phyloP scores from a whole-genome alignment of 1,140 invertebrate genomes.

The Zaprionus africanus region DNA sequence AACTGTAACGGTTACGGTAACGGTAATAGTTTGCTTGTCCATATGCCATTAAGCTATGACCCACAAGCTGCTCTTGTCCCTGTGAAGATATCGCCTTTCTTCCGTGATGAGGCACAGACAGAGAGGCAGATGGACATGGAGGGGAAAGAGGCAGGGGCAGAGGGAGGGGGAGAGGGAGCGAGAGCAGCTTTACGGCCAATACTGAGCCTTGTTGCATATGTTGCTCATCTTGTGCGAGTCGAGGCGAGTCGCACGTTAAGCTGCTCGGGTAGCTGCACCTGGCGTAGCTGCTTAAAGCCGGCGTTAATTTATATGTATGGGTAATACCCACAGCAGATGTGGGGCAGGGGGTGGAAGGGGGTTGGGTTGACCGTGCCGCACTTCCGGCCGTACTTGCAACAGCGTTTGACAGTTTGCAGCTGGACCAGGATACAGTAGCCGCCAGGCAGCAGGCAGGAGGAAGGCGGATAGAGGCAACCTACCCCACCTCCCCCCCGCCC shows the following conservation, averaged over 20 bases:
- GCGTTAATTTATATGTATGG: slow-evolving; percentile 8
- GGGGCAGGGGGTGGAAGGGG: slow-evolving; percentile 5
- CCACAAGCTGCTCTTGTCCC: slow-evolving; percentile 5
- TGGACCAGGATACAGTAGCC: slow-evolving; percentile 8
- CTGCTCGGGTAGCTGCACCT: slow-evolving; percentile 8
- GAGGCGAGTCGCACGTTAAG: background rate
- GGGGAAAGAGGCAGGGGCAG: too few species aligned
- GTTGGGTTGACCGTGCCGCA: slow-evolving; percentile 46
- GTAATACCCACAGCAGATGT: background rate
- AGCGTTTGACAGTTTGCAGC: slow-evolving; percentile 55
- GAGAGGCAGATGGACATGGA: background rate
- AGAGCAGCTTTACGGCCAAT: background rate
- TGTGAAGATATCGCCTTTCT: background rate
- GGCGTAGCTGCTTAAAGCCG: background rate
- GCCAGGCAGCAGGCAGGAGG: background rate
- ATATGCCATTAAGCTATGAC: slow-evolving; percentile 21
- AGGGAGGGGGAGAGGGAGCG: too few species aligned
- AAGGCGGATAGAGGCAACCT: too few species aligned
- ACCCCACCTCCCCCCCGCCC: too few species aligned
- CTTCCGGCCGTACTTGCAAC: slow-evolving; percentile 63
- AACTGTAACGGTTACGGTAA: background rate
- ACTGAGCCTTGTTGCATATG: slow-evolving; percentile 36
- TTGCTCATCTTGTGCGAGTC: slow-evolving; percentile 22
- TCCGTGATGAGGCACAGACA: too few species aligned
- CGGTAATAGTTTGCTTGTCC: slow-evolving; percentile 19